Percentiles rank a stretch among this genome's conserved stretches.
Conservation (phyloP, 2,113 vertebrate genomes). For the Albula glossodonta region DNA sequence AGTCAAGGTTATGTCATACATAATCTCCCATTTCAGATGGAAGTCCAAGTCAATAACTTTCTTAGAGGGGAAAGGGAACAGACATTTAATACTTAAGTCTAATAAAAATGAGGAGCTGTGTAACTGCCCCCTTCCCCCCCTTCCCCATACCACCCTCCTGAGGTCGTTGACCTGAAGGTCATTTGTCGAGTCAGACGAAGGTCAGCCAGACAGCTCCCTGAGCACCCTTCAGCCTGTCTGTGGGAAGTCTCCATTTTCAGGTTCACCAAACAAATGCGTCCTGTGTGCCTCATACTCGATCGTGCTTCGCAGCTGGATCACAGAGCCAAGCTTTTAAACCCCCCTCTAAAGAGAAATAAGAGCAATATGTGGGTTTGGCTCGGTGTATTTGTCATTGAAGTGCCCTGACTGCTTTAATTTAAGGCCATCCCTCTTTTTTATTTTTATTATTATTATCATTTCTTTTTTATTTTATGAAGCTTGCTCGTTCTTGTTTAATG, state of each 20-base stretch:
- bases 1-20: neutral
- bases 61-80: neutral
- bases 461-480: neutral
- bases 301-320: neutral
- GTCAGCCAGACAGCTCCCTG: neutral
- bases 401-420: neutral
- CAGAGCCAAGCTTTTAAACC: neutral
- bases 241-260: neutral
- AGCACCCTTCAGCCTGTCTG: neutral
- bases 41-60: conserved; percentile 4
- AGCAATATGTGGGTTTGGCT: neutral
- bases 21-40: neutral
- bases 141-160: neutral
- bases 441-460: neutral
- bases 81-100: conserved; percentile 15
- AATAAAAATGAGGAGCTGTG: neutral
- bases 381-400: neutral
- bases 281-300: conserved; percentile 11
- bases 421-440: neutral
- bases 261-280: neutral
- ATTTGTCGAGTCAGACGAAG: conserved; percentile 7
- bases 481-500: conserved; percentile 27
- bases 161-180: neutral
- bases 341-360: neutral
- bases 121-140: neutral